Base-by-base conservation (phyloP, 2,797 vertebrate species). In the Helarctos malayanus region DNA sequence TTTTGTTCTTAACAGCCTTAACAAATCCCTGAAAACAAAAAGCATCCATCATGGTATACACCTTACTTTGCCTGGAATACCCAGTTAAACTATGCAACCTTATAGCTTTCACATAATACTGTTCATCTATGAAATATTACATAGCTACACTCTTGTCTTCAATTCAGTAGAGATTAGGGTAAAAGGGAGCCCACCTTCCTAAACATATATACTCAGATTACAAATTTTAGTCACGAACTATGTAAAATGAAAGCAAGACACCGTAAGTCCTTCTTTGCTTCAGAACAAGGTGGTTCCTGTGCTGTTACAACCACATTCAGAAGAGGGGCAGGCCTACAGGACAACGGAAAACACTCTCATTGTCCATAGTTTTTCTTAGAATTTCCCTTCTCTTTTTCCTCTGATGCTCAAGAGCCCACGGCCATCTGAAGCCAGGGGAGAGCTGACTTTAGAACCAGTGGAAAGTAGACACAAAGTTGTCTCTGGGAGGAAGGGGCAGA, bases 191-290 rank as follows among this genome's bases (percentile, higher is more conserved):
- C 14, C 54, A 80, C 59, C 10, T 87, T n/a, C 14, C 29, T 73
- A 95, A 85, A 89, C 21, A 69, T 21, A 79, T 41, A 73, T 47
- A 86, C 59, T 57, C 35, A 23, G n/a, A 93, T 9, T 71, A 61
- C 16, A 54, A 41, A 73, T 85, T 56, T 73, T 73, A 76, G 41
- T 85, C 41, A 68, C 27, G 65, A 91, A 73, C 23, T 18, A 52
- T 59, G 13, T 85, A 45, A 91, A 76, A 76, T 21, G 13, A 57
- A 52, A 92, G 38, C 1, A 80, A 76, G 63, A 65, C 5, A 9
- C 32, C 56, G 52, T 35, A 82, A 89, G 76, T 65, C 23, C 47
- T 93, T 25, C 80, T 95, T 65, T 95, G 54, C 59, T 93, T 96
- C 78, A 91, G 25, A 71, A 81, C 8, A 57, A 47, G 21, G 47